Evolutionary conservation across 2,888 invertebrate species (phyloP).

Genomic region (Plebejus argus): DNA sequence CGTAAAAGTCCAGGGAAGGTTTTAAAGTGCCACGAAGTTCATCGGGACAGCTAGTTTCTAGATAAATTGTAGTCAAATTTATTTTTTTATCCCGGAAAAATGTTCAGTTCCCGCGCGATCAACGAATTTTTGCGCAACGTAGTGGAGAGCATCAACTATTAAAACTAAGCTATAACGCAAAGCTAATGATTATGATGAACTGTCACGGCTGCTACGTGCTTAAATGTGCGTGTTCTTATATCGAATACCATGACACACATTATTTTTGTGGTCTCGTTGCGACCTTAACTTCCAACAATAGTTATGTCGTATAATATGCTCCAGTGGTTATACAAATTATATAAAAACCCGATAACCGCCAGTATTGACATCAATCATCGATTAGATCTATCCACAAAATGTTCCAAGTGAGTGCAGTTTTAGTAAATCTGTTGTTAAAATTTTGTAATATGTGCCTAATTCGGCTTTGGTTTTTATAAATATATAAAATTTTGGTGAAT

Average conservation of each 20-base stretch:
- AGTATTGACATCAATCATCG: constrained; percentile 39
- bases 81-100: too few relatives aligned
- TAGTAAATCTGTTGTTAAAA: background rate
- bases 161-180: too few relatives aligned
- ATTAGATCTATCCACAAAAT: constrained; percentile 37
- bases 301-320: constrained; percentile 31
- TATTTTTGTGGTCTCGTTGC: constrained; percentile 30
- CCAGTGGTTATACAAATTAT: constrained; percentile 31
- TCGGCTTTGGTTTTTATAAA: background rate
- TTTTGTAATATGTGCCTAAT: too few relatives aligned
- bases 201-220: constrained; percentile 31
- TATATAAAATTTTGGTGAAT: background rate
- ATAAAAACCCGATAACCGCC: constrained; percentile 39
- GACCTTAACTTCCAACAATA: constrained; percentile 31
- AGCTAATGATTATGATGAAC: background rate
- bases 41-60: too few relatives aligned
- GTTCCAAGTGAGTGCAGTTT: constrained; percentile 35
- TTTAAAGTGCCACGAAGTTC: too few relatives aligned
- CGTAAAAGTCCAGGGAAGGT: too few relatives aligned
- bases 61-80: too few relatives aligned
- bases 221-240: constrained; percentile 32
- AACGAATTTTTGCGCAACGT: background rate
- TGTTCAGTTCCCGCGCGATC: too few relatives aligned
- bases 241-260: constrained; percentile 34
- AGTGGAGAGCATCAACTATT: too few relatives aligned